phyloP scores from a whole-genome alignment of 2,113 vertebrate species.

The Bombycilla garrulus region DNA sequence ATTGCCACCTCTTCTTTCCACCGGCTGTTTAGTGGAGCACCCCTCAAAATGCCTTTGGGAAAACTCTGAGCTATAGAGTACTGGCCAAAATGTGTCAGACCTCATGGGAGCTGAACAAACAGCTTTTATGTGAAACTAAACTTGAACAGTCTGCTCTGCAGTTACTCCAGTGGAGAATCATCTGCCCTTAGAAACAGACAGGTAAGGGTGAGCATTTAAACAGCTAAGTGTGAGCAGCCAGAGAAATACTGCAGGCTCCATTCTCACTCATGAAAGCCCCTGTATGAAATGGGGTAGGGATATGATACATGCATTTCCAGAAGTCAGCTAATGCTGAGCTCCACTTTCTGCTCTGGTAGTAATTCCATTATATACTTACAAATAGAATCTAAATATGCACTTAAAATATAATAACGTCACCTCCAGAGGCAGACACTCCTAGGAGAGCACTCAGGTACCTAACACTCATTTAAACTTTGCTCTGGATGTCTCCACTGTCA shows the following conservation, averaged over 20 bases:
- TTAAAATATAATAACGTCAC: neutral
- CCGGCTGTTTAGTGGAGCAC: neutral
- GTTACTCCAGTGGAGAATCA: neutral
- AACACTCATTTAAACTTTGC: neutral
- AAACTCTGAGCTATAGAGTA: neutral
- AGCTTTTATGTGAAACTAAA: neutral
- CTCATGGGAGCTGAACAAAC: neutral
- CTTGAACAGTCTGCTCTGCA: neutral
- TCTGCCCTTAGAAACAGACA: neutral
- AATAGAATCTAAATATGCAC: neutral
- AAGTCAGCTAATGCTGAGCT: neutral
- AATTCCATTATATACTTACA: neutral
- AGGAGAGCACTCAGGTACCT: rapidly evolving
- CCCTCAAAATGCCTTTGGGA: neutral
- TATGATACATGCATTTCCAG: neutral
- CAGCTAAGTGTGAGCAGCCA: neutral
- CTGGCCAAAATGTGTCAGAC: neutral
- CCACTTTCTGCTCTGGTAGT: neutral
- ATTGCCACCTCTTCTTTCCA: neutral
- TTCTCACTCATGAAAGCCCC: neutral
- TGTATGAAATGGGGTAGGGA: neutral
- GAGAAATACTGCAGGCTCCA: neutral
- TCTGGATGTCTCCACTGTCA: neutral
- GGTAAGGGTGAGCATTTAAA: neutral
- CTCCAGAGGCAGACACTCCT: neutral